Evolutionary conservation across 2,113 vertebrate species (phyloP), one percentile per base, ranked within the genome.

Genomic region (Cacatua alba): DNA sequence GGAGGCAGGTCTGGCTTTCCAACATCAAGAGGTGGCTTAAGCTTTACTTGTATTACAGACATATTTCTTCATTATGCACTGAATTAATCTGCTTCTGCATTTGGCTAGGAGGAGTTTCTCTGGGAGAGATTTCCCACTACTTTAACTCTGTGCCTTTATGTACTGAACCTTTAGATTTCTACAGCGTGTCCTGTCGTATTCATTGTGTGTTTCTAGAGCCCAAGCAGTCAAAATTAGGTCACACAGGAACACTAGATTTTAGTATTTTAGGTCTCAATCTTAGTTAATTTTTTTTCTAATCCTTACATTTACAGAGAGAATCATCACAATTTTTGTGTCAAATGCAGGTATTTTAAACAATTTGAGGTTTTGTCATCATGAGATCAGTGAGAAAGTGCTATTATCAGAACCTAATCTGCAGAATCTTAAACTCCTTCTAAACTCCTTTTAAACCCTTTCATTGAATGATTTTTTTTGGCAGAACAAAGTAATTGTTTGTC

Each of bases 401-500:
- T 68, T 82, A 63, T 41, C 55, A 92, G 77, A 84, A 89, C 10
- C 37, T 59, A 17, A 87, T 19, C 19, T 84, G 49, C 74, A 87
- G 62, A 75, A 84, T 55, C 69, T 84, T 70, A 41, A 70, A 91
- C 57, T n/a, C 57, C 20, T 59, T 59, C 33, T 59, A 24, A 82
- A 28, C 7, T 65, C 2, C 21, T 11, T 82, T 91, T 84, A 82
- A 91, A 84, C 55, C 55, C 65, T 82, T 89, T 51, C 78, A 87
- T 11, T 75, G 17, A 4, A 92, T 35, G 70, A 51, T 96, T 96
- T 55, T 71, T 25, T 84, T 85, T 93, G 81, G 81, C 74, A 76
- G 84, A 87, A 82, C 57, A 94, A 84, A 87, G 39, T 55, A 82
- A 79, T 33, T 84, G 82, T 62, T 93, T 93, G 21, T 87, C 77